Evolutionary conservation across 1,140 invertebrate species (phyloP), one percentile per base, ranked within the genome.

Genomic region (Lethrus apterus): DNA sequence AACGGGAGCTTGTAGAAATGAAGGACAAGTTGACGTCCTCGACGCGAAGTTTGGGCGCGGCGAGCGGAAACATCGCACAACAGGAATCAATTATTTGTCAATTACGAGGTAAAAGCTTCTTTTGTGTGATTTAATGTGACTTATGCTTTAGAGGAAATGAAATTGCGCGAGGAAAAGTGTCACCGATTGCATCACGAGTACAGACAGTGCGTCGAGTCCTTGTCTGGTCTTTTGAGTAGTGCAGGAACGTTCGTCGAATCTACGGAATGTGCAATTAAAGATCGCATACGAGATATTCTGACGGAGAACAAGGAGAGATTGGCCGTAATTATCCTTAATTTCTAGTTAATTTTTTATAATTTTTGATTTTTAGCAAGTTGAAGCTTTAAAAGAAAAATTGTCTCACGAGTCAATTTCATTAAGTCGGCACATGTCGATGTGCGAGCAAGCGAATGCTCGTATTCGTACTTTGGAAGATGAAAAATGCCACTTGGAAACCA

Each of bases 261-360:
- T 2, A 75, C 82, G 31, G 84, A 88, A 60, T 77, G 72, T 15
- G 69, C 81, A 9, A 84, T 89, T 36, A 85, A 86, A 62, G 84
- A 88, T 33, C 72, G 84, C 48, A 76, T 88, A 36, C 67, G 83
- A 14, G 84, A 89, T 63, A 72, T 86, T 11, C 60, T 86, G 2
- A 76, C 71, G 44, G 84, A 88, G 26, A 81, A 82, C 56, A 85
- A 87, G 58, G 81, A 86, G 48, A 81, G 82, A 68, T 67, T 73
- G 55, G 69, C 78, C 60, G 86, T 88, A 74, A 65, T 69, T 65
- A 26, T 7, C n/a, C 5, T n/a, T 7, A 7, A 26, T 26, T 7
- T 26, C 5, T 26, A 5, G 23, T 26, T 7, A 26, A 44, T 14
- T 32, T 44, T 20, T 24, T 48, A 29, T 31, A 8, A 9, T 29